Conservation (phyloP, 2,797 vertebrate genomes). For the Hapalemur alaotrensis region DNA sequence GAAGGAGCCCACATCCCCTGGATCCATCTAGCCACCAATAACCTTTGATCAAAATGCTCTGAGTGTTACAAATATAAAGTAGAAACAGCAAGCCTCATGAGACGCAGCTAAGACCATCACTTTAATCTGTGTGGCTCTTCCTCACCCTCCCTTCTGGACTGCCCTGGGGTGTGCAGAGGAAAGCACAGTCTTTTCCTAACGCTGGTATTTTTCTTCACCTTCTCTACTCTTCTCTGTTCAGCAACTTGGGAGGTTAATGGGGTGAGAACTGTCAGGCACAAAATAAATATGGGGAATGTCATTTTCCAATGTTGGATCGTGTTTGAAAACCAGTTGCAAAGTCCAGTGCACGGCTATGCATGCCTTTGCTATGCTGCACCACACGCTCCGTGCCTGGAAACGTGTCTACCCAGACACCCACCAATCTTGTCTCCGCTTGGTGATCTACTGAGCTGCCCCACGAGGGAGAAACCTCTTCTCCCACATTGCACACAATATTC, state of each 20-base stretch:
- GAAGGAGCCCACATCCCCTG: too few relatives aligned
- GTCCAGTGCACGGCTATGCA: neutral
- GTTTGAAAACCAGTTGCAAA: neutral
- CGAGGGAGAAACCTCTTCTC: neutral
- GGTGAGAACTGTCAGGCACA: neutral
- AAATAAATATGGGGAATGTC: neutral
- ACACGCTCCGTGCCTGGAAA: neutral
- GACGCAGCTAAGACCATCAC: neutral
- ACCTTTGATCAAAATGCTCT: neutral
- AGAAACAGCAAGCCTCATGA: neutral
- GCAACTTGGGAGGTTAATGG: neutral
- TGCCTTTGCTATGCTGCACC: rapidly evolving
- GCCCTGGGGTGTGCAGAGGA: rapidly evolving
- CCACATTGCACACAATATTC: neutral
- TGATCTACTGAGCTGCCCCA: neutral
- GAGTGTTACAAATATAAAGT: neutral
- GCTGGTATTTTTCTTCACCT: neutral
- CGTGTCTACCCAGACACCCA: neutral
- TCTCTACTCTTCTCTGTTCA: neutral
- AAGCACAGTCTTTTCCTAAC: rapidly evolving
- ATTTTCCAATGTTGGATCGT: neutral
- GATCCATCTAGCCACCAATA: neutral
- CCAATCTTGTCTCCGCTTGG: neutral
- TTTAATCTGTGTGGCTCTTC: rapidly evolving
- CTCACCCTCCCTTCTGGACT: neutral